Base-by-base conservation (phyloP, 2,888 invertebrate species). In the Cantharis lateralis region DNA sequence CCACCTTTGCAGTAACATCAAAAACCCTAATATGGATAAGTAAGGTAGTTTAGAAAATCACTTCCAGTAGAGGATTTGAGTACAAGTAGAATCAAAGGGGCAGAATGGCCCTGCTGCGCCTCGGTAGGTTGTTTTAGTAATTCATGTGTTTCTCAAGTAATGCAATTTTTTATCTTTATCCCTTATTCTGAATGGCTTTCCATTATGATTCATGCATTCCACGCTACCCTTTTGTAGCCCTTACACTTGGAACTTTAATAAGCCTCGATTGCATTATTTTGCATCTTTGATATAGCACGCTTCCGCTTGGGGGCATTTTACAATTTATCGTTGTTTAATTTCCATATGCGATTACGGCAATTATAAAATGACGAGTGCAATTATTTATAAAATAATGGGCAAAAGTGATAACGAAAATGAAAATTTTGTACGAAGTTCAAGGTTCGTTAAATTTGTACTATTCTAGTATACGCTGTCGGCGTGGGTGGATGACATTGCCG, bases 371-470 rank as follows among this genome's bases (percentile, higher is more conserved):
- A 4, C 32, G 32, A 32, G 32, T 11, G 11, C n/a, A 48, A 48
- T 48, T 48, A 48, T n/a, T 48, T 48, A 48, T 48, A 48, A 48
- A 13, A 48, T 48, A 48, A n/a, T 48, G n/a, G 48, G n/a, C 48
- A 48, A 48, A 48, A 48, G n/a, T n/a, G 48, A 48, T 48, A 48
- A n/a, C 48, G 48, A 48, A 48, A 48, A 48, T 48, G 48, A 48
- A 70, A 74, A 68, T 62, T 74, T 74, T 20, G 28, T 62, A 62
- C 32, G 64, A 74, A 74, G 74, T 74, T 73, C 74, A 74, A 62
- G 74, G 74, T 74, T 70, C 48, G 63, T 16, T 13, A 16, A 48
- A 68, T 28, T 24, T 15, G 66, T 63, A 74, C 18, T 26, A 26
- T 69, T 69, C 32, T 28, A 24, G 24, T 32, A 28, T 28, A 32